These are phyloP conservation scores for Pachycephus smyrnensis DNA, from an alignment of 2,888 invertebrate species.

Conservation along the genomic window DNA sequence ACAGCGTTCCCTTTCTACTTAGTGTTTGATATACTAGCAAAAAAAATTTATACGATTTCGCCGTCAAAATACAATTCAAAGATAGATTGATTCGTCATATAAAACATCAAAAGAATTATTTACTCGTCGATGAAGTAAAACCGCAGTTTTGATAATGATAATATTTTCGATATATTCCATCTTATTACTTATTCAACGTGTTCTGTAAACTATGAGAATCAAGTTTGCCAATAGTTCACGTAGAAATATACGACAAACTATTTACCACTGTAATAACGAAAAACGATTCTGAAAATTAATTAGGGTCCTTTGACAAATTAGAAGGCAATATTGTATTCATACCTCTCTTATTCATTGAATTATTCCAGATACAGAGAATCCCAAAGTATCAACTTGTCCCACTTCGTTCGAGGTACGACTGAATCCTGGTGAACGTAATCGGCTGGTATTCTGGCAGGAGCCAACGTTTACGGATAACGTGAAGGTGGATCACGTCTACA, in stretches of 20 bases:
- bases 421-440: slow-evolving; percentile 69
- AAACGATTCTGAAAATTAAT: neutral
- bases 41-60: neutral
- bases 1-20: neutral
- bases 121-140: neutral
- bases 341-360: slow-evolving; percentile 9
- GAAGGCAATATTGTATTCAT: neutral
- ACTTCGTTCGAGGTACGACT: slow-evolving; percentile 73
- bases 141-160: neutral
- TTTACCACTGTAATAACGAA: neutral
- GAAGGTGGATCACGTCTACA: slow-evolving; percentile 70
- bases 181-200: neutral
- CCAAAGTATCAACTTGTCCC: slow-evolving; percentile 73
- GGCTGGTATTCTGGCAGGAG: slow-evolving; percentile 75
- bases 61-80: neutral
- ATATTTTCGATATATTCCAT: neutral
- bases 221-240: neutral
- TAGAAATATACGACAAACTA: neutral
- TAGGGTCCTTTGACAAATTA: neutral
- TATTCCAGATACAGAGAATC: slow-evolving; percentile 70
- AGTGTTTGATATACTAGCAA: neutral
- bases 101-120: neutral
- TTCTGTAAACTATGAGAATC: neutral
- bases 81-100: neutral
- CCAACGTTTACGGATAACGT: slow-evolving; percentile 74